Evolutionary conservation across 2,888 invertebrate species (phyloP), one percentile per base, ranked within the genome.

Genomic region (Callyntrura guangdongensis): DNA sequence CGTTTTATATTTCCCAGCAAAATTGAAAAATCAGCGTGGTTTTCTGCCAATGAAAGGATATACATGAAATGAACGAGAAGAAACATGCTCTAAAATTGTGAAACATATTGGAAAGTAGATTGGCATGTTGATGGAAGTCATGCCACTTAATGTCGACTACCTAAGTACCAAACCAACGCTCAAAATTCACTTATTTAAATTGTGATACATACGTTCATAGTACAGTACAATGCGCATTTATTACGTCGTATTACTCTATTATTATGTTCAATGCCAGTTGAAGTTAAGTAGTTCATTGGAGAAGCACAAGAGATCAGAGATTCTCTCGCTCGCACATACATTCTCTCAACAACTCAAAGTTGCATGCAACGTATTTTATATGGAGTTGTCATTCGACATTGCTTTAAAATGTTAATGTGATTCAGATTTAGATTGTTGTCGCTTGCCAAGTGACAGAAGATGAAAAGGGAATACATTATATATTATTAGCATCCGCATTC

Each of bases 361-460:
- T n/a, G 22, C 12, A 77, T 56, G 25, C 77, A 36, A 36, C 36
- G 22, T 77, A n/a, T 27, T 53, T 77, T 77, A 14, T 56, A 8
- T 27, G 36, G 45, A 72, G 25, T 56, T 77, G 77, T 77, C 27
- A 49, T 49, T 77, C 11, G 56, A 77, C 56, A 77, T 56, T 77
- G 77, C 77, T 56, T 77, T 20, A 53, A 77, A 22, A 77, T 77
- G 56, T 53, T 77, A 77, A 77, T 77, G 77, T 6, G 49, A 77
- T 77, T 77, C 77, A 77, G 77, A 77, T 77, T 77, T 77, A 53
- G 49, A 27, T 56, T 77, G 77, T 25, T 77, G 77, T 9, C 49
- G 53, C 49, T 77, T 77, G 77, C 77, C 77, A 77, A 77, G 53
- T 77, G 77, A 77, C 77, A 77, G 56, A 77, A 77, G 56, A 56